A percentile compares a stretch with the other conserved stretches of the same genome.
Conservation (phyloP, 2,888 invertebrate species). For the Hemistola chrysoprasaria region DNA sequence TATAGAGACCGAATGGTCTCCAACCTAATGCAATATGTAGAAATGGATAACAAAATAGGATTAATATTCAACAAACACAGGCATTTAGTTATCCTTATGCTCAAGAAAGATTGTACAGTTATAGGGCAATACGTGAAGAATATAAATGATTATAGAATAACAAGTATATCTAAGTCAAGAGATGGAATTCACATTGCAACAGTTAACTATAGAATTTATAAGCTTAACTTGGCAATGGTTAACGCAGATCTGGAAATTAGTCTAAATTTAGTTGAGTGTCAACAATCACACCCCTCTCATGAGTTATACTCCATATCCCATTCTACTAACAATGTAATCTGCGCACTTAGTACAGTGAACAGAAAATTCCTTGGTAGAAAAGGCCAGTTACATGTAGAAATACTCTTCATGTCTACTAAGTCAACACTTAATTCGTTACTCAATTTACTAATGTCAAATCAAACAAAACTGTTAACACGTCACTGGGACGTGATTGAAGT, state of each 20-base stretch:
- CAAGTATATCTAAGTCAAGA: constrained; percentile 39
- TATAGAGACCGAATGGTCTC: constrained; percentile 60
- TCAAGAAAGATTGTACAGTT: constrained; percentile 45
- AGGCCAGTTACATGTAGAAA: constrained; percentile 43
- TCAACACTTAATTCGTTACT: constrained; percentile 37
- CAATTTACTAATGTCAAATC: constrained; percentile 48
- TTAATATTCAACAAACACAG: constrained; percentile 61
- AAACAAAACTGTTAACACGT: constrained; percentile 46
- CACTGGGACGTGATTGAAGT: constrained; percentile 63
- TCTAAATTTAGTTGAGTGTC: constrained; percentile 37
- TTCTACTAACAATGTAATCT: constrained; percentile 49
- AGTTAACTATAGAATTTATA: constrained; percentile 52
- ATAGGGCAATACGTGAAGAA: constrained; percentile 49
- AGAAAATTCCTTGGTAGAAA: constrained; percentile 52
- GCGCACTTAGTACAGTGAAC: constrained; percentile 45
- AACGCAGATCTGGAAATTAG: constrained; percentile 33
- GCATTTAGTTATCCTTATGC: constrained; percentile 52
- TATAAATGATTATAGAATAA: constrained; percentile 61
- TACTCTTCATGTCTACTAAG: constrained; percentile 45
- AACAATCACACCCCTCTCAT: constrained; percentile 41
- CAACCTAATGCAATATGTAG: constrained; percentile 38
- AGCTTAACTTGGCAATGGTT: constrained; percentile 19
- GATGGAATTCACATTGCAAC: constrained; percentile 47
- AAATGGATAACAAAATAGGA: constrained; percentile 41
- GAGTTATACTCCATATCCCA: constrained; percentile 50